phyloP scores from a whole-genome alignment of 2,113 vertebrate species.

The Dolichotis patagonum region DNA sequence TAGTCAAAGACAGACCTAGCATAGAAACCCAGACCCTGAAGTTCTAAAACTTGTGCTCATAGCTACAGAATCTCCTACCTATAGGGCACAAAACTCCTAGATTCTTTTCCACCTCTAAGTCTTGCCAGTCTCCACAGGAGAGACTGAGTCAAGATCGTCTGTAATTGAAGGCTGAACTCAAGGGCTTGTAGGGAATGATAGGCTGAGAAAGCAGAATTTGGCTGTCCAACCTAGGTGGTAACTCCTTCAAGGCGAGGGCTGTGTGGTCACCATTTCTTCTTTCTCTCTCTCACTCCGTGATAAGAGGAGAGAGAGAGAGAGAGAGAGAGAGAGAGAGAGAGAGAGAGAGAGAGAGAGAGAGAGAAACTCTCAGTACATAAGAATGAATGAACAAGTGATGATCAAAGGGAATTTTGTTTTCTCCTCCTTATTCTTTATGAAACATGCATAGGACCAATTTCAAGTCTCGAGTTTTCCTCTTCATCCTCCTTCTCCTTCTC shows the following conservation, averaged over 20 bases:
- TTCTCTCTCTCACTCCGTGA: too few species aligned
- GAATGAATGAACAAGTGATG: background rate
- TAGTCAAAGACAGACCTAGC: background rate
- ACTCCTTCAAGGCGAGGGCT: background rate
- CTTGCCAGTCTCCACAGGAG: rapidly evolving
- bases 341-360: too few species aligned
- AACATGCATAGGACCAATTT: background rate
- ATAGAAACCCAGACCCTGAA: too few species aligned
- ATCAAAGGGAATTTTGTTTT: rapidly evolving
- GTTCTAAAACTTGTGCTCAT: background rate
- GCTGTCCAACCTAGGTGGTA: background rate
- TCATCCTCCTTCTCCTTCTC: background rate
- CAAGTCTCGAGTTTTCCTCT: background rate
- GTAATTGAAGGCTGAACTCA: background rate
- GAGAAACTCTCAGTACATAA: rapidly evolving
- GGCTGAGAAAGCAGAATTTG: background rate
- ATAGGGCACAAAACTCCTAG: background rate
- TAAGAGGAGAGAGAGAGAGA: too few species aligned
- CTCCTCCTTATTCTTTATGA: background rate
- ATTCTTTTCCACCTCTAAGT: background rate
- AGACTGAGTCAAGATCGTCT: background rate
- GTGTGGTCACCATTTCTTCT: too few species aligned
- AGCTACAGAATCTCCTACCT: background rate
- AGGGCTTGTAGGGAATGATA: background rate
- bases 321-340: too few species aligned